phyloP scores from a whole-genome alignment of 1,140 invertebrate genomes.

The Drosophila asahinai region DNA sequence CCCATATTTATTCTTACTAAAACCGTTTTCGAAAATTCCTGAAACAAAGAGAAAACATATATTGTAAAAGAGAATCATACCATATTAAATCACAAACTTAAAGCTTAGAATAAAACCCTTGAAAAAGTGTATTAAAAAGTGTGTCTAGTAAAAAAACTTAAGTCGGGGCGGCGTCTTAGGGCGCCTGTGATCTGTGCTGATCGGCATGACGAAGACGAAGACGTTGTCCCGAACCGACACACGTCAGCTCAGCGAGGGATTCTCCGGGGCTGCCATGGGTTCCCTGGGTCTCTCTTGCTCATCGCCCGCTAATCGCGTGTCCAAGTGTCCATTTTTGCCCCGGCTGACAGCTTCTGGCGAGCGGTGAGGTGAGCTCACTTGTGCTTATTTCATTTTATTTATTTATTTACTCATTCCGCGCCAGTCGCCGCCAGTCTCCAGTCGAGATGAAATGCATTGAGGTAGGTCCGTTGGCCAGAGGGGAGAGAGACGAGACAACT shows the following conservation, averaged over 20 bases:
- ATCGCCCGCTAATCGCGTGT: constrained; percentile 33
- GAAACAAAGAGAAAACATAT: not conserved
- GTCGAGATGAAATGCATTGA: constrained; percentile 50
- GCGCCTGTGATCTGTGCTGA: constrained; percentile 66
- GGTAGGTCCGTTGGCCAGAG: constrained; percentile 42
- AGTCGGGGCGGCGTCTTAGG: constrained; percentile 48
- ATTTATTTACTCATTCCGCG: constrained; percentile 47
- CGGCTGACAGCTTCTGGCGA: constrained; percentile 59
- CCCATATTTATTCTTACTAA: not conserved
- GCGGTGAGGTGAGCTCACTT: constrained; percentile 21
- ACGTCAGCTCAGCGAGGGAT: constrained; percentile 49
- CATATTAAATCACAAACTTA: not conserved
- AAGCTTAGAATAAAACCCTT: not conserved
- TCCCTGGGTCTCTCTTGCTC: constrained; percentile 22
- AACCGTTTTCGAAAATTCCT: not conserved
- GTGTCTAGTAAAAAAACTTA: not conserved
- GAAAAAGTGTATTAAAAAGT: not conserved
- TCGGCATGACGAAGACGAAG: constrained; percentile 64
- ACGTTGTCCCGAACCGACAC: constrained; percentile 59
- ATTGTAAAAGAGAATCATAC: not conserved
- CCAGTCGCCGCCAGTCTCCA: constrained; percentile 10
- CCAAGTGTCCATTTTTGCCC: constrained; percentile 29
- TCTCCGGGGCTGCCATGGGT: constrained; percentile 40
- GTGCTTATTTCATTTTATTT: constrained; percentile 45
- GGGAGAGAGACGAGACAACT: not conserved